phyloP scores from a whole-genome alignment of 2,888 invertebrate genomes.

The Lasioglossum villosulum region DNA sequence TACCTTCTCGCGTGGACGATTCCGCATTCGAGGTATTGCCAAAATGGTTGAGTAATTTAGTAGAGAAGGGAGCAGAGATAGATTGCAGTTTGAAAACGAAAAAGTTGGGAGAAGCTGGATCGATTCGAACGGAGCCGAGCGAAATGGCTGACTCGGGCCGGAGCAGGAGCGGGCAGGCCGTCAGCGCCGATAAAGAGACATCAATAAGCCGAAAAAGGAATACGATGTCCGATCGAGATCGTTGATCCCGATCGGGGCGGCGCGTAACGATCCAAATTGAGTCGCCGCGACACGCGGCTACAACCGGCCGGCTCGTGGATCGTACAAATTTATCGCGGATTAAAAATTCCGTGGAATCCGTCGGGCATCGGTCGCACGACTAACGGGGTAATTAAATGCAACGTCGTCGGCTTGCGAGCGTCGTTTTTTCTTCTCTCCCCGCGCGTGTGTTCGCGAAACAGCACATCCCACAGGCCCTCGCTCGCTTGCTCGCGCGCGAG shows the following conservation, averaged over 20 bases:
- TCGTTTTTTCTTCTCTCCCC: constrained; percentile 13
- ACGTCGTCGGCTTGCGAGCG: constrained; percentile 9
- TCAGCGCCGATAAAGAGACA: constrained; percentile 44
- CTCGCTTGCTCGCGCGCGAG: constrained; percentile 17
- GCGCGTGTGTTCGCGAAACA: constrained; percentile 47
- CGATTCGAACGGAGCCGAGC: background rate
- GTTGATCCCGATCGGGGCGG: constrained; percentile 33
- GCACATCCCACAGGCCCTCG: constrained; percentile 25
- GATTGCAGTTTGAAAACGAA: background rate
- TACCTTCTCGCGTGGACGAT: too few relatives aligned
- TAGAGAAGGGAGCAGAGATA: background rate
- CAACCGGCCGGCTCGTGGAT: constrained; percentile 3
- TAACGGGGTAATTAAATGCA: constrained; percentile 61
- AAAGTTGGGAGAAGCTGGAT: background rate
- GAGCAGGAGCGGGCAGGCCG: background rate
- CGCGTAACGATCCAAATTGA: constrained; percentile 40
- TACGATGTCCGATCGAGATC: constrained; percentile 32
- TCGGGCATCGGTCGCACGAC: constrained; percentile 41
- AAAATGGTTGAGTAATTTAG: background rate
- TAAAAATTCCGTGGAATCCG: constrained; percentile 58
- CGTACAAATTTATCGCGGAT: constrained; percentile 54
- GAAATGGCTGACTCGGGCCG: background rate
- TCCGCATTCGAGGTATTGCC: background rate
- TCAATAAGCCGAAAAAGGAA: constrained; percentile 51
- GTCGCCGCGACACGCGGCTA: constrained; percentile 34